Percentiles rank a stretch among this genome's conserved stretches.
Conservation (phyloP, 2,113 vertebrate species). For the Microtus oregoni region DNA sequence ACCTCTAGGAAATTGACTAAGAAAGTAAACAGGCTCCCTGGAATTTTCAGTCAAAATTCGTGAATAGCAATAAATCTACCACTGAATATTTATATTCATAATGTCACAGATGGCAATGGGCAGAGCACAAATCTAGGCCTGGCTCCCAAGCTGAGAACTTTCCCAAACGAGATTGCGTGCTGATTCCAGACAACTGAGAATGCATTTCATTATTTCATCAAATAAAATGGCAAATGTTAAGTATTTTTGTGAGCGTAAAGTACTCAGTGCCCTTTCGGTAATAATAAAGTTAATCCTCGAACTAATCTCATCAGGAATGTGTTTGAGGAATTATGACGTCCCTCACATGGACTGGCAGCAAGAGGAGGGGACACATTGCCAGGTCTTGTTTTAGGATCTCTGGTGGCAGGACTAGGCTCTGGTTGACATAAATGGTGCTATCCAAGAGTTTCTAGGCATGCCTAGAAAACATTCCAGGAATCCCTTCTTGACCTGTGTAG, state of each 20-base stretch:
- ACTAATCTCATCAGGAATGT: not conserved
- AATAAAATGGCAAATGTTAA: not conserved
- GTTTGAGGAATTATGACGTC: not conserved
- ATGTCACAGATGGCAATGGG: not conserved
- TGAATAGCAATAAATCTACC: not conserved
- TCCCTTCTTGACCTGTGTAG: not conserved
- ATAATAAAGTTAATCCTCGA: not conserved
- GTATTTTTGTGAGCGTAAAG: constrained; percentile 26
- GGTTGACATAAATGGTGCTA: not conserved
- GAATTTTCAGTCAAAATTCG: not conserved
- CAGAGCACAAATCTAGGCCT: not conserved
- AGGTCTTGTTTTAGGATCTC: not conserved
- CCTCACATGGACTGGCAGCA: not conserved
- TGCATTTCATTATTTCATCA: constrained; percentile 39
- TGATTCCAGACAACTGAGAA: not conserved
- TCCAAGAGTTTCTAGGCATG: not conserved
- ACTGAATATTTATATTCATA: not conserved
- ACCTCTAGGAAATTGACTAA: not conserved
- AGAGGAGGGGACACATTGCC: not conserved
- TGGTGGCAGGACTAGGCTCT: not conserved
- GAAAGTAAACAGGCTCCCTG: not conserved
- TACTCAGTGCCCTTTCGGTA: not conserved
- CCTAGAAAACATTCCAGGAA: not conserved
- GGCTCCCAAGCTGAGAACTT: not conserved
- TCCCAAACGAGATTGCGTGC: not conserved